phyloP scores from a whole-genome alignment of 2,797 vertebrate species.

The Neomorphus geoffroyi region DNA sequence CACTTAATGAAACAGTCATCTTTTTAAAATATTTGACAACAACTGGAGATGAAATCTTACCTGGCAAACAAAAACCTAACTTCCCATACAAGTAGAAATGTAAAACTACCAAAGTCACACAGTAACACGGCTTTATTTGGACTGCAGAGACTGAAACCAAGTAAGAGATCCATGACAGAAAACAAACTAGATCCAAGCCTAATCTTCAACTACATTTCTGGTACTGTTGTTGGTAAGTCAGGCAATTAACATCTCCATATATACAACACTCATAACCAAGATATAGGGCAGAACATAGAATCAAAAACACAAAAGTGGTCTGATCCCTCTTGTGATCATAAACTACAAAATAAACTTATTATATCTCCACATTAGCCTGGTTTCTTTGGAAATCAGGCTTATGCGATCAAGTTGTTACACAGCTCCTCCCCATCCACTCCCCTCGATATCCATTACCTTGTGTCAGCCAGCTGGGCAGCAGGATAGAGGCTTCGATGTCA shows the following conservation, averaged over 20 bases:
- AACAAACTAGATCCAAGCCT: background rate
- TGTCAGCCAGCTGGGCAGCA: background rate
- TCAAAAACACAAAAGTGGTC: background rate
- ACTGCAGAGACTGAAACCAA: background rate
- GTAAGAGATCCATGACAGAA: background rate
- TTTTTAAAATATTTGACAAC: background rate
- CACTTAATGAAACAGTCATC: background rate
- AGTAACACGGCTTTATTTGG: background rate
- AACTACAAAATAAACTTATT: background rate
- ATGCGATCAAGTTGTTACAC: background rate
- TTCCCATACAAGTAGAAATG: background rate
- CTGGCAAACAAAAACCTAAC: background rate
- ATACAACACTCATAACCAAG: background rate
- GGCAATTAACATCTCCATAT: background rate
- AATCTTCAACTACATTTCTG: background rate
- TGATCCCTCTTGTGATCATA: slow-evolving; percentile 30
- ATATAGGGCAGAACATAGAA: background rate
- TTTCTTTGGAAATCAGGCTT: background rate
- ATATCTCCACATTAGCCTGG: background rate
- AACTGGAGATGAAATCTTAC: background rate
- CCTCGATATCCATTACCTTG: background rate
- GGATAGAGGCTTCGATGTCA: background rate
- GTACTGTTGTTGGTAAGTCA: background rate
- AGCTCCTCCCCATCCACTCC: background rate
- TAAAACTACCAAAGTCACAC: background rate